Evolutionary conservation across 1,140 invertebrate genomes (phyloP).

Genomic region (Eriosoma lanigerum): DNA sequence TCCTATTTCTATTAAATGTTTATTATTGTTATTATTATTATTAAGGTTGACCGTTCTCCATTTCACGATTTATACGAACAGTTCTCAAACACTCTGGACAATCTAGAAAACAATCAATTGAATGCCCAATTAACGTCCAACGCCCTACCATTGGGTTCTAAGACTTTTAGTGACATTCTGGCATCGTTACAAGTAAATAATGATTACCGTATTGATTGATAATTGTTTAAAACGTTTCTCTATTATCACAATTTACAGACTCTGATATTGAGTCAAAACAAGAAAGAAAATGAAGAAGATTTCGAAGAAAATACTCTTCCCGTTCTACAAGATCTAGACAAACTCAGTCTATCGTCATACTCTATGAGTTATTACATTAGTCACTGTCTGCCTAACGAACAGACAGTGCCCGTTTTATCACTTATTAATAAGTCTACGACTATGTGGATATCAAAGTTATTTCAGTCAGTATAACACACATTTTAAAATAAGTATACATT

Average conservation of each 20-base stretch:
- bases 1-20: neutral
- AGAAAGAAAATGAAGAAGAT: neutral
- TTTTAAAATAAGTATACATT: neutral
- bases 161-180: constrained; percentile 22
- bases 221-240: too few relatives aligned
- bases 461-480: constrained; percentile 15
- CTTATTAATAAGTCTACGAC: constrained; percentile 32
- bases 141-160: neutral
- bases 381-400: constrained; percentile 41
- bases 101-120: neutral
- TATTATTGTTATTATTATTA: neutral
- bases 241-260: constrained; percentile 5
- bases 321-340: constrained; percentile 30
- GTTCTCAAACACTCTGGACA: constrained; percentile 5
- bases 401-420: constrained; percentile 16
- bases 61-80: neutral
- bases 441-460: constrained; percentile 24
- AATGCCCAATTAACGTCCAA: neutral
- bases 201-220: too few relatives aligned
- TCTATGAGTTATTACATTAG: constrained; percentile 38
- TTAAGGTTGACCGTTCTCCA: neutral
- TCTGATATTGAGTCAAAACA: constrained; percentile 30
- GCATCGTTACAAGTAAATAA: constrained; percentile 33
- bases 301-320: constrained; percentile 15
- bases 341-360: constrained; percentile 36